phyloP scores from a whole-genome alignment of 2,113 vertebrate species.

The Stegastes partitus region DNA sequence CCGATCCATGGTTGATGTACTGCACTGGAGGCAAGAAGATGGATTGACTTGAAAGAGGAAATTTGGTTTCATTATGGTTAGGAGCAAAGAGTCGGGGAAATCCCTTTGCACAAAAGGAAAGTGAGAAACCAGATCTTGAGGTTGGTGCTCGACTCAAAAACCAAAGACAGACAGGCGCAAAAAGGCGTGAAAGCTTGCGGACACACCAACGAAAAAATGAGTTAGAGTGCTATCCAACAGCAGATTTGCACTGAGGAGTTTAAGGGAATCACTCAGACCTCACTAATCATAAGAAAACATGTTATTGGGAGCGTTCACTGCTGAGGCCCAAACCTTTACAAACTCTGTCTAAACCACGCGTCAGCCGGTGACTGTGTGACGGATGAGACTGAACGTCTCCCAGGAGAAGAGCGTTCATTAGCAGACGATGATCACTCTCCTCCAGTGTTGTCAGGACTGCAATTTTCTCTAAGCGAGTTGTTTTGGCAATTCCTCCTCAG shows the following conservation, averaged over 20 bases:
- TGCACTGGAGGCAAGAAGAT: conserved; percentile 32
- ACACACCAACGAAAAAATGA: conserved; percentile 36
- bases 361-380: conserved; percentile 45
- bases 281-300: conserved; percentile 46
- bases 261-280: conserved; percentile 22
- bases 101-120: conserved; percentile 60
- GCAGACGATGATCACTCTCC: conserved; percentile 63
- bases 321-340: conserved; percentile 41
- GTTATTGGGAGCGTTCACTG: conserved; percentile 32
- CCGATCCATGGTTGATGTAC: conserved; percentile 20
- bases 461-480: conserved; percentile 52
- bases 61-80: conserved; percentile 66
- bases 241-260: conserved; percentile 33
- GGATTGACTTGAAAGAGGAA: conserved; percentile 59
- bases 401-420: conserved; percentile 58
- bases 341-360: conserved; percentile 31
- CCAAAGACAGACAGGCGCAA: conserved; percentile 45
- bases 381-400: conserved; percentile 59
- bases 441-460: conserved; percentile 54
- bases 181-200: conserved; percentile 30
- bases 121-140: conserved; percentile 60
- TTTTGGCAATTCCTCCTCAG: conserved; percentile 63
- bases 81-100: conserved; percentile 55
- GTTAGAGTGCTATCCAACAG: conserved; percentile 14
- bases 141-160: conserved; percentile 44